Conservation (phyloP, 2,113 vertebrate species). For the Nanger granti region DNA sequence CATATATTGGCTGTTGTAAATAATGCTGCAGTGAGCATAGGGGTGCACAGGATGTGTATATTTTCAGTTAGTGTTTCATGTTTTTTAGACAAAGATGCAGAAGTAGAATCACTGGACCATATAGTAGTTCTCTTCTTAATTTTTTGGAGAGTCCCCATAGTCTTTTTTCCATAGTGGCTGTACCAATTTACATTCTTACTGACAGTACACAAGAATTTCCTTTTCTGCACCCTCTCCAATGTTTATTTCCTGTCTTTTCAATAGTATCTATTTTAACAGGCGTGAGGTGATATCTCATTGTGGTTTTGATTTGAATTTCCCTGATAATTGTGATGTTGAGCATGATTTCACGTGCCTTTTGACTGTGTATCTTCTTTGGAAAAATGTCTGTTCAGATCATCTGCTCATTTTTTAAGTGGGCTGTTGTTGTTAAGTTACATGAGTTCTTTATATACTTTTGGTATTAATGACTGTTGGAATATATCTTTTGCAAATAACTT, state of each 20-base stretch:
- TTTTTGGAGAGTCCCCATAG: not conserved
- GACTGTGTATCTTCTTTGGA: not conserved
- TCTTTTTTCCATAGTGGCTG: not conserved
- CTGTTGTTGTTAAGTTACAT: not conserved
- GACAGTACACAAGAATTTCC: not conserved
- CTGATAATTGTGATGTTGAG: not conserved
- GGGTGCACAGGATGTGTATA: not conserved
- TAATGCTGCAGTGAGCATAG: not conserved
- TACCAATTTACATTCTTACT: not conserved
- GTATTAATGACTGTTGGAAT: not conserved
- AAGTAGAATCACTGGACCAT: not conserved
- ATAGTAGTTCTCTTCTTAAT: not conserved
- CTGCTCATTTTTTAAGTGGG: not conserved
- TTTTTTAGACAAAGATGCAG: not conserved
- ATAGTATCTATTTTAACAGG: not conserved
- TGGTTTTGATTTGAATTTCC: not conserved
- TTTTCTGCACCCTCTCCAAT: not conserved
- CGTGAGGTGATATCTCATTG: not conserved
- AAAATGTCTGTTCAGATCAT: not conserved
- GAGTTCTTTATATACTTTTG: not conserved
- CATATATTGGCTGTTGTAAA: not conserved
- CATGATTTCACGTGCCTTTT: not conserved
- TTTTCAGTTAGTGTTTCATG: not conserved
- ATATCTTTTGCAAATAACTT: not conserved
- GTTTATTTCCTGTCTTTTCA: not conserved